Evolutionary conservation across 2,113 vertebrate genomes (phyloP), one percentile per base, ranked within the genome.

Genomic region (Arizona elegans): DNA sequence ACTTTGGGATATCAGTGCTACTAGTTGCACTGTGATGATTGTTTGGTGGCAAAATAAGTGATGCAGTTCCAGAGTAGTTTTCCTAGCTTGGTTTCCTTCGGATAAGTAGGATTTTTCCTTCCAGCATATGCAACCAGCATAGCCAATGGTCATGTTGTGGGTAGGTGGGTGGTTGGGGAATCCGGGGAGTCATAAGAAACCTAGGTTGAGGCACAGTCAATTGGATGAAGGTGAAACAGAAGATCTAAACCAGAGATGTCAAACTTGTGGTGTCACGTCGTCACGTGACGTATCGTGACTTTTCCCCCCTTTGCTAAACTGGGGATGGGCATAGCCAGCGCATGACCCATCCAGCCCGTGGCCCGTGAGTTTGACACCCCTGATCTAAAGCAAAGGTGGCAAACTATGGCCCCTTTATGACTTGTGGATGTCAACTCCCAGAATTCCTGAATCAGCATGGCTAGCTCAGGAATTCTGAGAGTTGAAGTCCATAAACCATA

Each of bases 1-100:
- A 50, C n/a, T 81, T 9, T 21, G 33, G 8, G 33, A 43, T 81
- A 43, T 43, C 75, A 43, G 33, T 38, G 70, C 70, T 33, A 81
- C 70, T 81, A 81, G 33, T 38, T 92, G 15, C 33, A 50, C 70
- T 75, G 33, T 43, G 13, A 26, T 89, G 47, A 50, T 75, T 90
- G 43, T 93, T 86, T 90, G 92, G 81, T 43, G 95, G 92, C 91
- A 93, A 93, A 96, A 86, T 95, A 53, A 95, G 90, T 90, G 96
- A 98, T 96, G 96, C 92, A 95, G 43, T 91, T 89, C 94, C 96
- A 17, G n/a, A 75, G 7, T 81, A 81, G 70, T 19, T 81, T 81
- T 81, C 17, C 70, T 38, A 38, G 70, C 70, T 2, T 38, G 33
- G 17, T 81, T 33, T 81, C 70, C 15, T 81, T 38, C 17, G 3